Base-by-base conservation (phyloP, 2,113 vertebrate genomes). In the Cepphus grylle region DNA sequence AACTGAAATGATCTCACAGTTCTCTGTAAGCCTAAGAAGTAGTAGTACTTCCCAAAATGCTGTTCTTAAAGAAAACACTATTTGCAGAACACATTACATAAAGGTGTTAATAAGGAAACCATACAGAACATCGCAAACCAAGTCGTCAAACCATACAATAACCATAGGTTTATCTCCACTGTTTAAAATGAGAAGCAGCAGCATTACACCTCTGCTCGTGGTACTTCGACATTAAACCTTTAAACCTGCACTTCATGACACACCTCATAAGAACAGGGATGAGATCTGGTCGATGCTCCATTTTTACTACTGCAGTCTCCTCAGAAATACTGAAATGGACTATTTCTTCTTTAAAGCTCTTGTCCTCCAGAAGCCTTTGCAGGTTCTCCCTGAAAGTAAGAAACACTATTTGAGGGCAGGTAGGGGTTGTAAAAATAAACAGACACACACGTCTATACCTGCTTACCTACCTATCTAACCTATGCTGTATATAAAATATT, bases 181-280 rank as follows among this genome's bases (percentile, higher is more conserved):
- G 40, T 38, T 77, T 55, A 94, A 91, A 92, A 87, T 19, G 27
- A 61, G 30, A 58, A 66, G 42, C 23, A 86, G 63, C 40, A 53
- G 45, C 20, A 29, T 50, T n/a, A 65, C 43, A 55, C 23, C n/a
- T 87, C 80, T 85, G 61, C 29, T 85, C 5, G 21, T 6, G 34
- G 49, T 77, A 92, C 73, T 52, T 38, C 42, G 53, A 86, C 17
- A 59, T 9, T 15, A 50, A 62, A 55, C 43, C 56, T 88, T 82
- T 50, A 77, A 81, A 76, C 11, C 19, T 23, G 4, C 29, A 21
- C 9, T 70, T 94, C 15, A n/a, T 25, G 67, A 96, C 94, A 58
- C 80, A 99, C 99, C 99, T 99, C 99, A 99, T 99, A 26, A 99
- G 98, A 94, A 99, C 88, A 22, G 99, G 99, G 88, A 99, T 98